These are phyloP conservation scores for Oryzias dopingdopingensis DNA, from an alignment of 2,797 vertebrate species.

Conservation along the genomic window DNA sequence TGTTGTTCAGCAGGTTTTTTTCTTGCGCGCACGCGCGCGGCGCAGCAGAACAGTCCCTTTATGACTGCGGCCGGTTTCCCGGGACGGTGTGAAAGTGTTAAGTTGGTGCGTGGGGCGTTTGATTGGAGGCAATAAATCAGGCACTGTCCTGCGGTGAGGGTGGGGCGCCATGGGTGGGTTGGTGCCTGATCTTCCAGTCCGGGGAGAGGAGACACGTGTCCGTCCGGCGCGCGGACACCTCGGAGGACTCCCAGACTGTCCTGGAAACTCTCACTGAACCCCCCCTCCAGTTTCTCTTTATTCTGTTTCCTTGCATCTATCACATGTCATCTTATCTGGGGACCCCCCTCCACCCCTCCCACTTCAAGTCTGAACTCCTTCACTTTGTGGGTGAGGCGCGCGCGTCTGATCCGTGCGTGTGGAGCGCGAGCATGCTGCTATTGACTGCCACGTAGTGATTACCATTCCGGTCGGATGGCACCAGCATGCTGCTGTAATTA, in stretches of 20 bases:
- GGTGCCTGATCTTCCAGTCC: conserved; percentile 53
- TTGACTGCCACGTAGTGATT: conserved; percentile 81
- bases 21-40: conserved; percentile 26
- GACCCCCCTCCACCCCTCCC: conserved; percentile 10
- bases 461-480: conserved; percentile 81
- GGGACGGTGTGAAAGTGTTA: conserved; percentile 80
- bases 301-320: conserved; percentile 33
- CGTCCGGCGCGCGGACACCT: conserved; percentile 66
- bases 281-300: conserved; percentile 9
- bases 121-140: conserved; percentile 86
- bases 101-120: conserved; percentile 75
- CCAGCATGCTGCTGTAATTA: conserved; percentile 81
- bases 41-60: conserved; percentile 74
- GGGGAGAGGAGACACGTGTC: conserved; percentile 82
- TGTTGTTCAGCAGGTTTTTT: conserved; percentile 46
- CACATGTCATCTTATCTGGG: conserved; percentile 37
- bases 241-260: conserved; percentile 42
- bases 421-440: conserved; percentile 52
- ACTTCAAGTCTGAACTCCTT: conserved; percentile 53
- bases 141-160: conserved; percentile 51
- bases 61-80: conserved; percentile 73
- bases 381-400: conserved; percentile 46
- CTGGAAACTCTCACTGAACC: conserved; percentile 4
- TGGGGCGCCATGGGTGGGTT: not conserved
- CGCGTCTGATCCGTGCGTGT: conserved; percentile 5